These are phyloP conservation scores for Syrista parreyssii DNA, from an alignment of 2,888 invertebrate species.

Conservation along the genomic window DNA sequence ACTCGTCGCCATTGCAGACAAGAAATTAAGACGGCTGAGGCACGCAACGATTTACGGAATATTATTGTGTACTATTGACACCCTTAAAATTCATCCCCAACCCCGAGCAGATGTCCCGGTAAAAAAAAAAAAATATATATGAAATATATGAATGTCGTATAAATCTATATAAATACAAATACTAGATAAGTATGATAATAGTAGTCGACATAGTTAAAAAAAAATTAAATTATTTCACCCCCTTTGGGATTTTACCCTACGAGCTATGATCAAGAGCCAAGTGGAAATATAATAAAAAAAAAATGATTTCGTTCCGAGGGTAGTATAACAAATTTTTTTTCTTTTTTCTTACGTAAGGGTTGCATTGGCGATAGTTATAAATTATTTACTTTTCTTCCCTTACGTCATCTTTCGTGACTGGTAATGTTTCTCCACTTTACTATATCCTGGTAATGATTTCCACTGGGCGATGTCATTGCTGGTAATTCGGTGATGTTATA, in stretches of 20 bases:
- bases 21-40: neutral
- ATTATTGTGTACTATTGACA: neutral
- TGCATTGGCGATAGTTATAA: neutral
- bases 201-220: neutral
- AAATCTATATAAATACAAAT: too few relatives aligned
- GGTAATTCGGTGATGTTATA: slow-evolving; percentile 26
- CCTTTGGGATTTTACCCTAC: neutral
- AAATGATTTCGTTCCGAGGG: neutral
- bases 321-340: neutral
- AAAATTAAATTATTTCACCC: neutral
- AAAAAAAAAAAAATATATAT: too few relatives aligned
- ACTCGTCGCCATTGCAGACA: neutral
- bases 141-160: too few relatives aligned
- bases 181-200: neutral
- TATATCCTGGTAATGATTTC: neutral
- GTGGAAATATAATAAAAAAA: neutral
- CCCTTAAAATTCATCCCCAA: neutral
- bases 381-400: neutral
- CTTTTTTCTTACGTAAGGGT: neutral
- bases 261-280: neutral
- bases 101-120: neutral
- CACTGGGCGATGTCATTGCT: slow-evolving; percentile 6
- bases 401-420: neutral
- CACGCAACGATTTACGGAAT: neutral
- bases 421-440: neutral